These are phyloP conservation scores for Cryptophagus acutangulus DNA, from an alignment of 2,888 invertebrate genomes.

Conservation along the genomic window DNA sequence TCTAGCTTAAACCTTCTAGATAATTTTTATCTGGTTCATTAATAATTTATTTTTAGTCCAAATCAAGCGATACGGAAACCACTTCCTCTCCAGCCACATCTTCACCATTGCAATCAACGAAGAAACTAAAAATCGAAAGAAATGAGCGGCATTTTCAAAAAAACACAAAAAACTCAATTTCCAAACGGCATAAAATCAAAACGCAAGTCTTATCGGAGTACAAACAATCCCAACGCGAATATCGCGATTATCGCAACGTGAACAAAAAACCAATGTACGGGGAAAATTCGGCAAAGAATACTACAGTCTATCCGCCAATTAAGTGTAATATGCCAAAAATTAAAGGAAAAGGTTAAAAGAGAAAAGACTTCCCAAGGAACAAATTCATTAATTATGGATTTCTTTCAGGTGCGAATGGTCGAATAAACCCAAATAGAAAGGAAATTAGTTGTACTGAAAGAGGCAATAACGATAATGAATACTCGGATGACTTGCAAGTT, in stretches of 20 bases:
- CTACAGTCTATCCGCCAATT: constrained; percentile 55
- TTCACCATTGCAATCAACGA: constrained; percentile 40
- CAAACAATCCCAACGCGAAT: constrained; percentile 52
- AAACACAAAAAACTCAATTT: constrained; percentile 31
- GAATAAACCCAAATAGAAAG: too few relatives aligned
- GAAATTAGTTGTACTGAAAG: too few relatives aligned
- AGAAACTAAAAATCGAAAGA: constrained; percentile 12
- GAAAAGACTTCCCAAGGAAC: too few relatives aligned
- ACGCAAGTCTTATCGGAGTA: constrained; percentile 53
- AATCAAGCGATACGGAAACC: constrained; percentile 57
- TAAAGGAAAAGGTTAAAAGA: too few relatives aligned
- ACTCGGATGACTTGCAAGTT: too few relatives aligned
- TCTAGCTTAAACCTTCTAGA: too few relatives aligned
- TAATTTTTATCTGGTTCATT: too few relatives aligned
- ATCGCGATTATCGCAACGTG: constrained; percentile 50
- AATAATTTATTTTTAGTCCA: constrained; percentile 3
- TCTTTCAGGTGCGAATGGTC: too few relatives aligned
- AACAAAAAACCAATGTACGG: constrained; percentile 34
- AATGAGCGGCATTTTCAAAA: constrained; percentile 21
- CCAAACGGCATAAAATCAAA: constrained; percentile 19
- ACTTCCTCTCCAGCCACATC: constrained; percentile 55
- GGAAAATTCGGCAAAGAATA: constrained; percentile 31
- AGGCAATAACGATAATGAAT: too few relatives aligned
- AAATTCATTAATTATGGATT: too few relatives aligned
- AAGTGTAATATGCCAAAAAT: constrained; percentile 56